Evolutionary conservation across 2,113 vertebrate genomes (phyloP).

Genomic region (Corythornis vintsioides): DNA sequence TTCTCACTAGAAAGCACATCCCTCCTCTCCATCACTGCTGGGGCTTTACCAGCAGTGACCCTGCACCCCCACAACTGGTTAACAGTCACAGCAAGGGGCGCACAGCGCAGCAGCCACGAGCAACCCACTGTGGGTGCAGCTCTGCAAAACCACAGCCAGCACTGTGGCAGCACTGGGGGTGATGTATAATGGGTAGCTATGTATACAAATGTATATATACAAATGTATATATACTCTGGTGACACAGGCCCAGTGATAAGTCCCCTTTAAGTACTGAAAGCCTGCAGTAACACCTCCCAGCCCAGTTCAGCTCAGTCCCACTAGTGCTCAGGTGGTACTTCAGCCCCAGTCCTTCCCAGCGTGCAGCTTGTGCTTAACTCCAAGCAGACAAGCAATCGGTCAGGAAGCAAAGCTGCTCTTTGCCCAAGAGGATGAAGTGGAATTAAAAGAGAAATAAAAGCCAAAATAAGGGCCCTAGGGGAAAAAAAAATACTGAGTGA

Average conservation of each 20-base stretch:
- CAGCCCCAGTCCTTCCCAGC: not conserved
- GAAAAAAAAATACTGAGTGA: not conserved
- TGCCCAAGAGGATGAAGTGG: not conserved
- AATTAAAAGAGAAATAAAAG: not conserved
- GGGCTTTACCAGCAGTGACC: not conserved
- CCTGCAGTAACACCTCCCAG: not conserved
- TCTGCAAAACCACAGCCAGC: not conserved
- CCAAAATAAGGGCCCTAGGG: not conserved
- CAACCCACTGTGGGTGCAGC: not conserved
- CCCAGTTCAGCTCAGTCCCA: not conserved
- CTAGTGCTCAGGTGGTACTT: not conserved
- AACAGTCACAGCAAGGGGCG: not conserved
- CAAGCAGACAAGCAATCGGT: not conserved
- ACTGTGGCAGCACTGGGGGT: not conserved
- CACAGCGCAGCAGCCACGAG: not conserved
- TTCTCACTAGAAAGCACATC: not conserved
- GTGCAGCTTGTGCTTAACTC: not conserved
- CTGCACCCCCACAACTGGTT: accelerated
- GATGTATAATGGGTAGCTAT: not conserved
- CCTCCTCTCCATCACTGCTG: accelerated
- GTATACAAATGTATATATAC: no score
- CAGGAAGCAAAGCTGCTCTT: not conserved
- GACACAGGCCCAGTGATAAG: not conserved
- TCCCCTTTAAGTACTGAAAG: not conserved
- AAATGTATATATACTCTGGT: no score